A percentile compares a stretch with the other conserved stretches of the same genome.
These are phyloP conservation scores for Cyclophora punctaria DNA, from an alignment of 2,888 invertebrate species.

Conservation along the genomic window DNA sequence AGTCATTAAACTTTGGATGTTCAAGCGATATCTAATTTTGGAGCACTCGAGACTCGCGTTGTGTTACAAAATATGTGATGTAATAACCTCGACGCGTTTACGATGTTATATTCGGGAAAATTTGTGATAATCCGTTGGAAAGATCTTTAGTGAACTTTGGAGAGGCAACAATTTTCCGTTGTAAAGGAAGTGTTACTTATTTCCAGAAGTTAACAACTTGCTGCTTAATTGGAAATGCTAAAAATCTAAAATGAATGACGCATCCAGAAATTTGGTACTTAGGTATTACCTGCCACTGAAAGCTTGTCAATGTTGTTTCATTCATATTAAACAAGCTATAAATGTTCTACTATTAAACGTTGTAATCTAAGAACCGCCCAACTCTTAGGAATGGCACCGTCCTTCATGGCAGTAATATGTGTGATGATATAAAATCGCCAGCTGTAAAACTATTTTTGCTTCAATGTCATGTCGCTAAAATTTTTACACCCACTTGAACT, in stretches of 20 bases:
- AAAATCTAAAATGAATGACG: too few relatives aligned
- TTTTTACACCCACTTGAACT: conserved; percentile 47
- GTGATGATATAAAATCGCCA: conserved; percentile 40
- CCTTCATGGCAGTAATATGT: neutral
- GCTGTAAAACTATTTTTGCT: conserved; percentile 52
- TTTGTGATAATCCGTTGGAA: conserved; percentile 27
- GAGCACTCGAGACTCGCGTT: conserved; percentile 51
- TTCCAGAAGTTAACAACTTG: too few relatives aligned
- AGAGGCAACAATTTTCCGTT: conserved; percentile 12
- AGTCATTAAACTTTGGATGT: conserved; percentile 21
- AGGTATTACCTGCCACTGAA: too few relatives aligned
- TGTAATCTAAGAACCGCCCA: too few relatives aligned
- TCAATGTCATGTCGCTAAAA: conserved; percentile 47
- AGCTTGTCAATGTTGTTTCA: too few relatives aligned
- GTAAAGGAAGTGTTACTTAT: too few relatives aligned
- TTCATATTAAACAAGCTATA: too few relatives aligned
- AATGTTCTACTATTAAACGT: too few relatives aligned
- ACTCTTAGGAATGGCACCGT: neutral
- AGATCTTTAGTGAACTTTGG: too few relatives aligned
- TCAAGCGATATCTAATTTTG: conserved; percentile 49
- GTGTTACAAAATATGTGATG: conserved; percentile 66
- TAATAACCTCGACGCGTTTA: conserved; percentile 44
- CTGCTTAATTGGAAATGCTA: too few relatives aligned
- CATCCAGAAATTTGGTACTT: too few relatives aligned
- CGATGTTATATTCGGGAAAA: conserved; percentile 36